Evolutionary conservation across 2,888 invertebrate species (phyloP).

Genomic region (Drosophila algonquin): DNA sequence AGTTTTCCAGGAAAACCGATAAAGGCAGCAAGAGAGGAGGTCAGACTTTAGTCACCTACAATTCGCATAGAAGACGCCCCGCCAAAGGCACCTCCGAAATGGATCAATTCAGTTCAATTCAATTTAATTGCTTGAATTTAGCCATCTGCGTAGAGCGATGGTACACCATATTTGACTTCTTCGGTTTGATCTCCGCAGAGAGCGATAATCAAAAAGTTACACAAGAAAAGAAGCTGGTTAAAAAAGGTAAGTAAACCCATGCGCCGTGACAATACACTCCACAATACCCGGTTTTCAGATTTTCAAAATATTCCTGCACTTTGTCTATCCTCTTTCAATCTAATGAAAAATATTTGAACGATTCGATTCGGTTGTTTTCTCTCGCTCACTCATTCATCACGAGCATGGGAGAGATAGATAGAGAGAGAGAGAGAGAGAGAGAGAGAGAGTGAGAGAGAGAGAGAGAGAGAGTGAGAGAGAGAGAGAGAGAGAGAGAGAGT

Average conservation of each 20-base stretch:
- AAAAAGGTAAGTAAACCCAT: slow-evolving; percentile 44
- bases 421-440: too few species aligned
- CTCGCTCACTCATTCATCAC: too few species aligned
- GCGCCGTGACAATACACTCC: too few species aligned
- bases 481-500: too few species aligned
- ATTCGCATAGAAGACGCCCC: slow-evolving; percentile 86
- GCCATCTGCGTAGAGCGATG: slow-evolving; percentile 96
- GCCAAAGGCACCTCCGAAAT: slow-evolving; percentile 75
- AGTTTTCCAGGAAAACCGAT: slow-evolving; percentile 35
- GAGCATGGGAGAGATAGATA: too few species aligned
- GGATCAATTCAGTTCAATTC: slow-evolving; percentile 85
- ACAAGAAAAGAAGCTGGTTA: slow-evolving; percentile 37
- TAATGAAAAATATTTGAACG: too few species aligned
- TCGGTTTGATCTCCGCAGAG: slow-evolving; percentile 86
- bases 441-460: too few species aligned
- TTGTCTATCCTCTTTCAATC: too few species aligned
- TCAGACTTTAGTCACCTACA: slow-evolving; percentile 90
- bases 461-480: too few species aligned
- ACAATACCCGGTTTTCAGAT: too few species aligned
- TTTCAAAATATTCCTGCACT: too few species aligned
- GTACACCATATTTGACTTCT: slow-evolving; percentile 97
- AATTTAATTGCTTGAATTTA: slow-evolving; percentile 96
- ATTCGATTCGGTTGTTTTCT: too few species aligned
- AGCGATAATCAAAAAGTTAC: slow-evolving; percentile 52
- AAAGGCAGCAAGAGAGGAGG: slow-evolving; percentile 80